Percentiles rank a stretch among this genome's conserved stretches.
These are phyloP conservation scores for Spermophilus dauricus DNA, from an alignment of 2,113 vertebrate genomes.

Conservation along the genomic window DNA sequence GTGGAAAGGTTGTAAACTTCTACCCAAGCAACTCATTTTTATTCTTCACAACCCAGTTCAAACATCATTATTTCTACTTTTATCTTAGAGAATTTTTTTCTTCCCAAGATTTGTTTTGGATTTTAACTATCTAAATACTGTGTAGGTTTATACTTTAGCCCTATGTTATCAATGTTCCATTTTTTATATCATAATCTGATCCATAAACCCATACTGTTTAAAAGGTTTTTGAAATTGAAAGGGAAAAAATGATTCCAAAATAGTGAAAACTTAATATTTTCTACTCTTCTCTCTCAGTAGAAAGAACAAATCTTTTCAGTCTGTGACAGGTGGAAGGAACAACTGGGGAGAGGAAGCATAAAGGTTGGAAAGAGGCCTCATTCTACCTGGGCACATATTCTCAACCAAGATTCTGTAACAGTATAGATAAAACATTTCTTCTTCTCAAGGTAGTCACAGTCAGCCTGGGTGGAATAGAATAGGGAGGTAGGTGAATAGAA, in stretches of 20 bases:
- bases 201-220: not conserved
- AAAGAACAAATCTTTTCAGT: not conserved
- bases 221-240: not conserved
- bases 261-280: not conserved
- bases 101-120: not conserved
- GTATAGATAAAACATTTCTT: not conserved
- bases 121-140: constrained; percentile 41
- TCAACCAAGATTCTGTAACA: not conserved
- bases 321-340: not conserved
- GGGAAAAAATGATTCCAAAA: not conserved
- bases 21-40: not conserved
- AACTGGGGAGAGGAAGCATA: not conserved
- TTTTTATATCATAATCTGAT: not conserved
- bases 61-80: not conserved
- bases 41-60: not conserved
- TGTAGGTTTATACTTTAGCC: not conserved
- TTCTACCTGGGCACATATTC: not conserved
- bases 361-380: not conserved
- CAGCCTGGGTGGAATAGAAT: not conserved
- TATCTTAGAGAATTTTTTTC: not conserved
- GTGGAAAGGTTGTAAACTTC: not conserved
- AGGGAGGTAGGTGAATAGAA: not conserved
- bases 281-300: not conserved
- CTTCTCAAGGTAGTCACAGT: not conserved
- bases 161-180: constrained; percentile 13